These are phyloP conservation scores for Montipora capitata DNA, from an alignment of 92 coral and sea anemone genomes.

Conservation along the genomic window DNA sequence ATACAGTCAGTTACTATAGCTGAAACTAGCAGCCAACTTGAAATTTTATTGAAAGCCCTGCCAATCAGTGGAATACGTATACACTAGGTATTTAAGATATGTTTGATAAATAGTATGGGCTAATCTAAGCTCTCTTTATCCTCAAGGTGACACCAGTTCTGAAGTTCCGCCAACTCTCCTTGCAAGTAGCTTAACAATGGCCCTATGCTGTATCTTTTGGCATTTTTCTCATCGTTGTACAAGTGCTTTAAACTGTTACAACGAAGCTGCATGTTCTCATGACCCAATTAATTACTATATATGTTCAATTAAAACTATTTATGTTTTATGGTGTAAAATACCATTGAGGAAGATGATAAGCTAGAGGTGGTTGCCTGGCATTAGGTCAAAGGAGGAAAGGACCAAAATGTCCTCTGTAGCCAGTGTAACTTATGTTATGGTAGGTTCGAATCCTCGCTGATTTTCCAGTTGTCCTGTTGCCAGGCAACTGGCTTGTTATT, in stretches of 20 bases:
- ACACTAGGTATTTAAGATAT: neutral
- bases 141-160: constrained; percentile 46
- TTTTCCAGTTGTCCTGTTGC: no score
- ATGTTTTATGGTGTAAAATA: neutral
- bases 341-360: no score
- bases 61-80: no score
- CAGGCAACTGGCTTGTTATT: no score
- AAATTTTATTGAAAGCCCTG: no score
- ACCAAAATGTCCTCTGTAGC: no score
- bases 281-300: neutral
- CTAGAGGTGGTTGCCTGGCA: neutral
- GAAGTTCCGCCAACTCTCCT: constrained; percentile 83
- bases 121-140: neutral
- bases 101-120: neutral
- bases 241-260: neutral
- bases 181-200: constrained; percentile 93
- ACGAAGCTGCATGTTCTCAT: neutral
- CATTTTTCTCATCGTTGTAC: neutral
- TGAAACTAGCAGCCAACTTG: no score
- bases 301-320: neutral
- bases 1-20: no score
- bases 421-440: no score
- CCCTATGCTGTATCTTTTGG: constrained; percentile 97
- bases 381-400: no score
- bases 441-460: no score